A percentile compares a stretch with the other conserved stretches of the same genome.
Conservation (phyloP, 2,113 vertebrate species). For the Sciurus niger region DNA sequence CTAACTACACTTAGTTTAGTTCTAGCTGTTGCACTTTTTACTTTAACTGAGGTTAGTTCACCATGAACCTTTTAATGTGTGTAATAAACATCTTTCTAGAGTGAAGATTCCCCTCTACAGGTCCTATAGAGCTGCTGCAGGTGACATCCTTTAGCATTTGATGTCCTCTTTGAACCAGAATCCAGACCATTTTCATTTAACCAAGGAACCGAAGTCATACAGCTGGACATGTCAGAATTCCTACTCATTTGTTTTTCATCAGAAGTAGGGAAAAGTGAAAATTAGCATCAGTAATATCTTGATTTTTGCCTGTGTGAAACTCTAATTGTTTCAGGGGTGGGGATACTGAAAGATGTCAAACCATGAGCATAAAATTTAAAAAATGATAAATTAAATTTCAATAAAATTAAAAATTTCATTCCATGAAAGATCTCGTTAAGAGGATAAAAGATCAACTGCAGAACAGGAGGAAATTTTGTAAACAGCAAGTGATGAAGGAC, state of each 20-base stretch:
- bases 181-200: not conserved
- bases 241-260: not conserved
- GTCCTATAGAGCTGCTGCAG: not conserved
- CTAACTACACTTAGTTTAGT: not conserved
- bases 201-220: not conserved
- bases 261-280: not conserved
- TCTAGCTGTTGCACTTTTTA: not conserved
- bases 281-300: not conserved
- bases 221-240: not conserved
- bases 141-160: not conserved
- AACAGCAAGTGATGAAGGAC: not conserved
- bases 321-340: not conserved
- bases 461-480: not conserved
- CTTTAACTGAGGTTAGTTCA: not conserved
- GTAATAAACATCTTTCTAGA: not conserved
- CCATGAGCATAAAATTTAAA: not conserved
- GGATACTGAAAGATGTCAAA: not conserved
- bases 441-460: not conserved
- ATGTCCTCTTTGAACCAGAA: not conserved
- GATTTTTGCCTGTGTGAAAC: not conserved
- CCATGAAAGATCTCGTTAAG: not conserved
- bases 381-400: not conserved
- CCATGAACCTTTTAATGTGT: not conserved
- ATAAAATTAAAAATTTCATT: not conserved
- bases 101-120: not conserved